Percentiles rank a stretch among this genome's conserved stretches.
phyloP scores from a whole-genome alignment of 2,113 vertebrate genomes.

The Gracilinanus agilis region DNA sequence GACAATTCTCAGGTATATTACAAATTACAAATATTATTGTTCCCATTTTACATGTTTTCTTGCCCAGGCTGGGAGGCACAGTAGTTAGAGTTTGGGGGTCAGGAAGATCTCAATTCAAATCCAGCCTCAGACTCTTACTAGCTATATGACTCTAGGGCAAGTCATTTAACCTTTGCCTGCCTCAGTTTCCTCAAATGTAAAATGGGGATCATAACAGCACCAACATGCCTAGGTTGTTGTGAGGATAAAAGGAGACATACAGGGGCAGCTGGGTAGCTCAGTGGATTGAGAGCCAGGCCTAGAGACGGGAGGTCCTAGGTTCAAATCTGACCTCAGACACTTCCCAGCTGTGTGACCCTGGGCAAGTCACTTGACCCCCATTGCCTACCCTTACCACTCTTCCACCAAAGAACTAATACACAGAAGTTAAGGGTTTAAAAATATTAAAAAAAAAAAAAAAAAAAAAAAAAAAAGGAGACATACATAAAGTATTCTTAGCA shows the following conservation, averaged over 20 bases:
- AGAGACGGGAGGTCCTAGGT: too few relatives aligned
- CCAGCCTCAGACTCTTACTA: not conserved
- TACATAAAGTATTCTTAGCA: not conserved
- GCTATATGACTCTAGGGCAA: not conserved
- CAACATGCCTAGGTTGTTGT: not conserved
- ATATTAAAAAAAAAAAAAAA: too few relatives aligned
- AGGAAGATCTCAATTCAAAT: not conserved
- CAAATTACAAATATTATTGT: not conserved
- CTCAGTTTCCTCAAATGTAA: not conserved
- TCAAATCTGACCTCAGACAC: too few relatives aligned
- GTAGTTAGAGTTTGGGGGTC: not conserved
- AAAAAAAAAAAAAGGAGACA: too few relatives aligned
- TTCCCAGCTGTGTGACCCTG: too few relatives aligned
- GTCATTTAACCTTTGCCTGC: not conserved
- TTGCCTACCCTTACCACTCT: too few relatives aligned
- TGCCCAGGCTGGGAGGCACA: not conserved
- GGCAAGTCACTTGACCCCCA: too few relatives aligned
- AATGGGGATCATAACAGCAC: not conserved
- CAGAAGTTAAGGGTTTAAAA: too few relatives aligned
- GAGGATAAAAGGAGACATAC: not conserved
- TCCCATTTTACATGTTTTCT: not conserved
- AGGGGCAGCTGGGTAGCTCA: too few relatives aligned
- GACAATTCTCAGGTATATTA: not conserved
- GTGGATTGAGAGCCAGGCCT: too few relatives aligned
- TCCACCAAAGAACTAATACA: too few relatives aligned